Evolutionary conservation across 1,140 invertebrate species (phyloP).

Genomic region (Diachasma alloeum): DNA sequence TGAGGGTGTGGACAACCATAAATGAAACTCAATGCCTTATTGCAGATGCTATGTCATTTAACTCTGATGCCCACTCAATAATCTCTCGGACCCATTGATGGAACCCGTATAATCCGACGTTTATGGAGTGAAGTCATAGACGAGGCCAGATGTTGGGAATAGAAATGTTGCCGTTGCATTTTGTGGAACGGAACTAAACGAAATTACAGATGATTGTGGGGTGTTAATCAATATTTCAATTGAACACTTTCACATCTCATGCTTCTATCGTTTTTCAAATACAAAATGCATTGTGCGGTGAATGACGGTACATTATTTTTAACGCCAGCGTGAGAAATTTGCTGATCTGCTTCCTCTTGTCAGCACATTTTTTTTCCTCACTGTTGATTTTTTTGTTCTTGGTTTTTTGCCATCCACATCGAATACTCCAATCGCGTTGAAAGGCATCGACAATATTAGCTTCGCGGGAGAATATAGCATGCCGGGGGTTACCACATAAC

Average conservation of each 20-base stretch:
- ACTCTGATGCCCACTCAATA: too few species aligned
- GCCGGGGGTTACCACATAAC: neutral
- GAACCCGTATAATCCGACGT: too few species aligned
- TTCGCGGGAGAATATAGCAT: too few species aligned
- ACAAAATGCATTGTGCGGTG: neutral
- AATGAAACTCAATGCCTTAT: too few species aligned
- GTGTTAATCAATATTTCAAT: neutral
- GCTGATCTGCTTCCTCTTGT: slow-evolving; percentile 11
- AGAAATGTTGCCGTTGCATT: neutral
- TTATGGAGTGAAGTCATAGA: neutral
- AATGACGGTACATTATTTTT: slow-evolving; percentile 13
- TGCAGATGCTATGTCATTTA: too few species aligned
- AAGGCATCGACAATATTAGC: too few species aligned
- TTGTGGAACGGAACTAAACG: neutral
- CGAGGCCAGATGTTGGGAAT: neutral
- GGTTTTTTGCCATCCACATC: neutral
- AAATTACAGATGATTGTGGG: neutral
- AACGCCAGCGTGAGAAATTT: neutral
- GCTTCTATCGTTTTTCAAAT: neutral
- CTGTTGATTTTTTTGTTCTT: neutral
- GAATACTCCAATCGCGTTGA: neutral
- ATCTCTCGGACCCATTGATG: too few species aligned
- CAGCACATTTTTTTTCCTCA: slow-evolving; percentile 9
- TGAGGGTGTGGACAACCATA: too few species aligned
- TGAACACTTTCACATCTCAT: neutral